Conservation (phyloP, 2,888 invertebrate species). For the Zelleria hepariella region DNA sequence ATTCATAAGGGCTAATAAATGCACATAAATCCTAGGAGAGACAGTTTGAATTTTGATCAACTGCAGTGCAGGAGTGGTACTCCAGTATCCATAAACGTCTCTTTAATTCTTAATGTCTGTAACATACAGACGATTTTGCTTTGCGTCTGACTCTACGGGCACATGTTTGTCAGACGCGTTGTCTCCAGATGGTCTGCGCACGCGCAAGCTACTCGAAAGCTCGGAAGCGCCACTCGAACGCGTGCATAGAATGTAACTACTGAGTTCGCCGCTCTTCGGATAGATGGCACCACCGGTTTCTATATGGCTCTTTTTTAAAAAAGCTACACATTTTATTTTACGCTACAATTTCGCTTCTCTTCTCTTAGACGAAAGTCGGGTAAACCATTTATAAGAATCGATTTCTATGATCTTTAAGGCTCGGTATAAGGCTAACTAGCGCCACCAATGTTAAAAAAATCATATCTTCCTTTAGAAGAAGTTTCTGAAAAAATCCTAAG, state of each 20-base stretch:
- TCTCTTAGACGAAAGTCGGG: no score
- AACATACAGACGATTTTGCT: no score
- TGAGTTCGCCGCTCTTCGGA: not conserved
- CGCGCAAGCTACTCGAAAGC: not conserved
- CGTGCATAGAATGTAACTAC: not conserved
- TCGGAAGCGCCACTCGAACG: not conserved
- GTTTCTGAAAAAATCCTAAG: no score
- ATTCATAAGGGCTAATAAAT: constrained; percentile 19
- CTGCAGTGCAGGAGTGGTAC: not conserved
- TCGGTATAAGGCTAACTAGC: no score
- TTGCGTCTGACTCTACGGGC: no score
- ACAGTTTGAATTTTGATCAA: not conserved
- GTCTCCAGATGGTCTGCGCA: not conserved
- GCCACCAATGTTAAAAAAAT: no score
- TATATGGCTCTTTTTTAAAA: not conserved
- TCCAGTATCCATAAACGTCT: not conserved
- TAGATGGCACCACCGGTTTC: not conserved
- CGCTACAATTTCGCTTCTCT: no score
- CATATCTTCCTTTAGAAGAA: no score
- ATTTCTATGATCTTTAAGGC: no score
- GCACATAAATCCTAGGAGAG: constrained; percentile 6
- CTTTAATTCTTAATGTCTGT: not conserved
- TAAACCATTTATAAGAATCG: no score
- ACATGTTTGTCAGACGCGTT: not conserved
- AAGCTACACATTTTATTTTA: not conserved